Evolutionary conservation across 2,797 vertebrate genomes (phyloP).

Genomic region (Sebastolobus altivelis): DNA sequence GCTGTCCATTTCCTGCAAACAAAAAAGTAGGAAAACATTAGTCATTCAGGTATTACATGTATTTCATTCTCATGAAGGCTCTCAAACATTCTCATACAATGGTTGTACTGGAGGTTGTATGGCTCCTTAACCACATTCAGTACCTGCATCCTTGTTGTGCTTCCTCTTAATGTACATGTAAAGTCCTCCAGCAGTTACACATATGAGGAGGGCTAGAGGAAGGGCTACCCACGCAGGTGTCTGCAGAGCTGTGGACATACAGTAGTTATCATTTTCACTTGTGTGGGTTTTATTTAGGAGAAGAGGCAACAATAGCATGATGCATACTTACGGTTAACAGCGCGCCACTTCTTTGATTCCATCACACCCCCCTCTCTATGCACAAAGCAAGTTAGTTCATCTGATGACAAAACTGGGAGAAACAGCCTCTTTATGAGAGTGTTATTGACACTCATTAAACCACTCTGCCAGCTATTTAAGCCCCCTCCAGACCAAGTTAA

Average conservation of each 20-base stretch:
- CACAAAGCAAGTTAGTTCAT: constrained; percentile 54
- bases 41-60: neutral
- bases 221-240: constrained; percentile 46
- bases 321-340: constrained; percentile 46
- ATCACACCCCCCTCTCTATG: constrained; percentile 60
- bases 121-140: neutral
- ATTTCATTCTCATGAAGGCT: neutral
- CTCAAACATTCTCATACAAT: too few relatives aligned
- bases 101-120: neutral
- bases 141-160: constrained; percentile 48
- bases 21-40: neutral
- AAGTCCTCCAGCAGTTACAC: constrained; percentile 35
- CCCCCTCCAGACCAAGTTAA: constrained; percentile 62
- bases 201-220: constrained; percentile 49
- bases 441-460: constrained; percentile 25
- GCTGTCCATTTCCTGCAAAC: constrained; percentile 47
- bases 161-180: constrained; percentile 60
- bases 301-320: neutral
- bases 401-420: constrained; percentile 29
- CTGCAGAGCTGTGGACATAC: constrained; percentile 42
- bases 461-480: constrained; percentile 4
- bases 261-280: neutral
- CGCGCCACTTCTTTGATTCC: constrained; percentile 49
- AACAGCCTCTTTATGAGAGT: constrained; percentile 47
- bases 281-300: neutral